phyloP scores from a whole-genome alignment of 2,113 vertebrate genomes.

The Elephantulus edwardii region DNA sequence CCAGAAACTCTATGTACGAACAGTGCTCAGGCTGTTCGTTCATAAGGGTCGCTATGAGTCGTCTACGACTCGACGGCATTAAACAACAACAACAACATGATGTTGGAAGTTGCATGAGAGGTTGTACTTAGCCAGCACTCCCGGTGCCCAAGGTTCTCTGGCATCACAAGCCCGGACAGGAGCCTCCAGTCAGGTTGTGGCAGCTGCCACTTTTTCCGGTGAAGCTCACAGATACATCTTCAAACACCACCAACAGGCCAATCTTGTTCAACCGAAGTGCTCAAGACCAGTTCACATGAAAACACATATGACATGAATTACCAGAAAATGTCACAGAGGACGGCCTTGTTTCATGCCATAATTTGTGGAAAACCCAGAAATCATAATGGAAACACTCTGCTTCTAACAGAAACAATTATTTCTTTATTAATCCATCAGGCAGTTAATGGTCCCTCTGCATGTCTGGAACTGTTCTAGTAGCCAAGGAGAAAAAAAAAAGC shows the following conservation, averaged over 20 bases:
- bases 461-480: neutral
- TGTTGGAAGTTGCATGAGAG: rapidly evolving
- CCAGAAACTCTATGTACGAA: too few relatives aligned
- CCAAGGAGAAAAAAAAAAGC: neutral
- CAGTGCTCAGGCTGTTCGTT: too few relatives aligned
- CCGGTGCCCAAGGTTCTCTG: conserved; percentile 51
- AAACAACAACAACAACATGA: too few relatives aligned
- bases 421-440: neutral
- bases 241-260: neutral
- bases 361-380: neutral
- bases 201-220: conserved; percentile 51
- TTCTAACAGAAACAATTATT: too few relatives aligned
- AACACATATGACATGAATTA: neutral
- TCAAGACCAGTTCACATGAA: too few relatives aligned
- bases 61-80: too few relatives aligned
- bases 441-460: neutral
- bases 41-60: too few relatives aligned
- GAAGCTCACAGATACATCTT: conserved; percentile 53
- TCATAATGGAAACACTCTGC: neutral
- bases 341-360: neutral
- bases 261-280: neutral
- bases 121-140: conserved; percentile 23
- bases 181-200: conserved; percentile 26
- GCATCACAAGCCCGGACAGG: conserved; percentile 52
- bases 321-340: neutral